phyloP scores from a whole-genome alignment of 2,113 vertebrate genomes.

The Sigmodon hispidus region DNA sequence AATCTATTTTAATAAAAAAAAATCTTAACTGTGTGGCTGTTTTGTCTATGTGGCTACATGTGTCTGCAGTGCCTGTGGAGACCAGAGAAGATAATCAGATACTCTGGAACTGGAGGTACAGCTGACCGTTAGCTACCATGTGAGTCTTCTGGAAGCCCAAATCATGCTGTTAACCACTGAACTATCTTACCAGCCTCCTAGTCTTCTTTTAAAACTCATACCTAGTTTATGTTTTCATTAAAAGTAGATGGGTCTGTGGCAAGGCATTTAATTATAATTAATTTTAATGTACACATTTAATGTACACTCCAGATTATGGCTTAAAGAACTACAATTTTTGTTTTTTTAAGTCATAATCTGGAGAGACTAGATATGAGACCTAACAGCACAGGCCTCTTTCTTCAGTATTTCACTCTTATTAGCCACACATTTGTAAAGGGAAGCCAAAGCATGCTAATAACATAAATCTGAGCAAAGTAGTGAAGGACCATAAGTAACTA shows the following conservation, averaged over 20 bases:
- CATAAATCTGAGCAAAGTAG: neutral
- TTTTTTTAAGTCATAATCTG: constrained; percentile 30
- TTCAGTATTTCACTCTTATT: neutral
- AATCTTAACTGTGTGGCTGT: neutral
- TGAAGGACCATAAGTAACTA: neutral
- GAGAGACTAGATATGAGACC: neutral
- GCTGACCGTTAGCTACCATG: neutral
- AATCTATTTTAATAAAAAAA: neutral
- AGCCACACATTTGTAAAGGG: neutral
- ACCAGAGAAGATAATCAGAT: neutral
- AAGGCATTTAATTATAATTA: too few species aligned
- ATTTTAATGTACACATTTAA: too few species aligned
- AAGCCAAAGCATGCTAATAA: constrained; percentile 25
- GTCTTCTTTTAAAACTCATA: constrained; percentile 24
- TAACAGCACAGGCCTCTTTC: neutral
- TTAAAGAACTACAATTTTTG: constrained; percentile 43
- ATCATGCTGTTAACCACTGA: neutral
- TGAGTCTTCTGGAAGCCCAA: neutral
- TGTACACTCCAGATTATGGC: too few species aligned
- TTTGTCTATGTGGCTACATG: neutral
- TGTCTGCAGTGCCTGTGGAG: neutral
- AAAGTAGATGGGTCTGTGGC: constrained; percentile 48
- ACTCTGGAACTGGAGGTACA: neutral
- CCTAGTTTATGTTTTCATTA: neutral
- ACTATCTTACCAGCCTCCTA: neutral